Conservation (phyloP, 1,140 invertebrate species). For the Drosophila dunni region DNA sequence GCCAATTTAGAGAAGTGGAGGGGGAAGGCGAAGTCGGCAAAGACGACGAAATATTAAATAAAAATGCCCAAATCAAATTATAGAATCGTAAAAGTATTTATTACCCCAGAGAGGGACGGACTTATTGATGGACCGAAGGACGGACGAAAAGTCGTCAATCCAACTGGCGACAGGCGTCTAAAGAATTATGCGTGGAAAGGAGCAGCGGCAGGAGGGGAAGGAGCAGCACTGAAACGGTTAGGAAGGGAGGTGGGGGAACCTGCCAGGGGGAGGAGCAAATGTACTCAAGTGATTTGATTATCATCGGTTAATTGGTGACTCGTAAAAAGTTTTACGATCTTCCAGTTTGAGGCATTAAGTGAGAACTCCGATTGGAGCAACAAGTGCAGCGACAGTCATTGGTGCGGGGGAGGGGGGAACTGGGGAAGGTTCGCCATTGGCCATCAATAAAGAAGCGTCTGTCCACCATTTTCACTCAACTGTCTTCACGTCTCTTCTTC, state of each 20-base stretch:
- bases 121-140: constrained; percentile 21
- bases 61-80: constrained; percentile 81
- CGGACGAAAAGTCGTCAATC: constrained; percentile 40
- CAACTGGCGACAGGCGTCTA: constrained; percentile 34
- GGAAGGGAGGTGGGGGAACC: not conserved
- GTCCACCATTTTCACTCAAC: constrained; percentile 49
- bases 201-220: constrained; percentile 19
- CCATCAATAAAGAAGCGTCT: constrained; percentile 39
- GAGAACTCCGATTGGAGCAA: constrained; percentile 43
- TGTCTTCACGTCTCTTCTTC: constrained; percentile 33
- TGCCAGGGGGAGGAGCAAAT: constrained; percentile 20
- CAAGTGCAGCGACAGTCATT: constrained; percentile 40
- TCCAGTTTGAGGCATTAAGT: constrained; percentile 37
- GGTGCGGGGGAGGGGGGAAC: not conserved
- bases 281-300: constrained; percentile 78
- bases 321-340: constrained; percentile 82
- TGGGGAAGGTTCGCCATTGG: constrained; percentile 16
- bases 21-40: constrained; percentile 16
- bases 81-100: constrained; percentile 84
- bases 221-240: not conserved
- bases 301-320: constrained; percentile 82
- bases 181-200: constrained; percentile 55
- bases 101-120: constrained; percentile 41
- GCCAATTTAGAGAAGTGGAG: constrained; percentile 17
- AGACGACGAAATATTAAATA: constrained; percentile 39